A percentile compares a stretch with the other conserved stretches of the same genome.
These are phyloP conservation scores for Rhimphoctona megacephalus DNA, from an alignment of 2,888 invertebrate genomes.

Conservation along the genomic window DNA sequence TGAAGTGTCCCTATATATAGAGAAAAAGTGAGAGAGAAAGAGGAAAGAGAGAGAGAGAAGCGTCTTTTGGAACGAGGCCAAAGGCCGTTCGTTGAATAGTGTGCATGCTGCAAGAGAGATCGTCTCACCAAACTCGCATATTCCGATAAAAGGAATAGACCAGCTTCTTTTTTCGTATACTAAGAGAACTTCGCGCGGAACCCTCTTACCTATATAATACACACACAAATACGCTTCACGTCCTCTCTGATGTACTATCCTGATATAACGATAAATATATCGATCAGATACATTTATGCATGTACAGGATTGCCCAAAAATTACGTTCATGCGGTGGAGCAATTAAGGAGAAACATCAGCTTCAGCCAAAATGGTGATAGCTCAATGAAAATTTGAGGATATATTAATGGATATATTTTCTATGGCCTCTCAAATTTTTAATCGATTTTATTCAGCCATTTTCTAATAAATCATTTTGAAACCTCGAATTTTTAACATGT, in stretches of 20 bases:
- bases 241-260: slow-evolving; percentile 29
- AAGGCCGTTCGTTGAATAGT: slow-evolving; percentile 55
- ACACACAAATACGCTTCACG: slow-evolving; percentile 20
- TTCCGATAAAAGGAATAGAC: slow-evolving; percentile 56
- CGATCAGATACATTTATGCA: neutral
- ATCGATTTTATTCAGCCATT: too few species aligned
- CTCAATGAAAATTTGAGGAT: too few species aligned
- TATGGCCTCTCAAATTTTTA: too few species aligned
- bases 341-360: too few species aligned
- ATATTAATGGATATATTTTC: too few species aligned
- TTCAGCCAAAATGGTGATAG: too few species aligned
- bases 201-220: slow-evolving; percentile 14
- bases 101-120: slow-evolving; percentile 63
- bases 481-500: too few species aligned
- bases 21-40: neutral
- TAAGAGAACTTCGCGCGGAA: slow-evolving; percentile 12
- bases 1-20: slow-evolving; percentile 47
- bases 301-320: slow-evolving; percentile 8
- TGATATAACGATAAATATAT: slow-evolving; percentile 19
- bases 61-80: slow-evolving; percentile 70
- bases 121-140: slow-evolving; percentile 69
- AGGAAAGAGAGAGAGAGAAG: slow-evolving; percentile 33
- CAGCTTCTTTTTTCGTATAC: slow-evolving; percentile 41
- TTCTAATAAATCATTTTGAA: too few species aligned
- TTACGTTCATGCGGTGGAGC: slow-evolving; percentile 10